These are phyloP conservation scores for Labroides dimidiatus DNA, from an alignment of 2,797 vertebrate species.

Conservation along the genomic window DNA sequence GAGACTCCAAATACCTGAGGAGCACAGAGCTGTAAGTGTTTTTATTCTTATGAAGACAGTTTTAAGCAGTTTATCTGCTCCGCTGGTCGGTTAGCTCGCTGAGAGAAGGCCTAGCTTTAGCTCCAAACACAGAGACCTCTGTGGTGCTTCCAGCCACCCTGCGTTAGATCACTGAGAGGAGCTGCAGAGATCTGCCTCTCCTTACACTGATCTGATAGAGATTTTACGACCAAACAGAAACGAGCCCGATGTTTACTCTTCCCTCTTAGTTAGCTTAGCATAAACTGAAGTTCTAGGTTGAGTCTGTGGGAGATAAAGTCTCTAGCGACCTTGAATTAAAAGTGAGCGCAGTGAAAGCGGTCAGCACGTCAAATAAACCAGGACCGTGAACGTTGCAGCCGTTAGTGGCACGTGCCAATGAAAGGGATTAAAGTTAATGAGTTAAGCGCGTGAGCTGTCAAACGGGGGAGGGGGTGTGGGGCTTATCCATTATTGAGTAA, in stretches of 20 bases:
- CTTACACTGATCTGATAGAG: background rate
- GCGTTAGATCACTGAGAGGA: constrained; percentile 5
- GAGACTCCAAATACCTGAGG: constrained; percentile 45
- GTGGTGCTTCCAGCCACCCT: background rate
- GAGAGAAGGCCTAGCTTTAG: background rate
- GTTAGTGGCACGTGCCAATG: background rate
- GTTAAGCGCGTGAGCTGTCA: constrained; percentile 37
- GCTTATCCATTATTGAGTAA: background rate
- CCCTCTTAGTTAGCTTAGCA: background rate
- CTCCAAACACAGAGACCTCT: background rate
- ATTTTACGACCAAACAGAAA: background rate
- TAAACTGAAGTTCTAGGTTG: background rate
- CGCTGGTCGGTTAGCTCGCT: constrained; percentile 16
- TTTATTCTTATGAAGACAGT: background rate
- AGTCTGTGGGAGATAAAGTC: background rate
- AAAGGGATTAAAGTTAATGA: constrained; percentile 23
- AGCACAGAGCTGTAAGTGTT: constrained; percentile 61
- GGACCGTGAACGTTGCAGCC: background rate
- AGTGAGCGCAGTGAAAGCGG: background rate
- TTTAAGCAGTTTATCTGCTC: background rate
- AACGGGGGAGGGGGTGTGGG: background rate
- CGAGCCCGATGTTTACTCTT: no score
- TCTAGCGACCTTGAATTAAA: background rate
- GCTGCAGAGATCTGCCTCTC: background rate
- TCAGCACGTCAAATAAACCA: background rate